Evolutionary conservation across 37 sponge, comb jelly and placozoan species (phyloP).

Genomic region (Amphimedon queenslandica): DNA sequence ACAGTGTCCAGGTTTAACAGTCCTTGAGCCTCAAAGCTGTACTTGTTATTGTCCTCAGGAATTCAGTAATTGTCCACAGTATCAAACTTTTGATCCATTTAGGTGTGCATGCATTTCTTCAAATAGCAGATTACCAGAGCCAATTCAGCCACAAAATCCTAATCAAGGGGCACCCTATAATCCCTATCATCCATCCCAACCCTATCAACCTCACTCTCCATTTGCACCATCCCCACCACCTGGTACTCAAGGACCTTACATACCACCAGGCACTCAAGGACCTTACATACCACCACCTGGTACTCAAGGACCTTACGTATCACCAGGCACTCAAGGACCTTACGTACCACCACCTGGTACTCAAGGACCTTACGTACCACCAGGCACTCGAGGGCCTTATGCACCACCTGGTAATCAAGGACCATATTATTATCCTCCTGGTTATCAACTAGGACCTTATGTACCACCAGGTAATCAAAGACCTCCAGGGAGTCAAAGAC

Average conservation of each 20-base stretch:
- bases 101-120: slow-evolving; percentile 27
- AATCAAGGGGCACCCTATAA: no score
- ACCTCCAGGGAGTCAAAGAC: not conserved
- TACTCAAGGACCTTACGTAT: slow-evolving; percentile 1
- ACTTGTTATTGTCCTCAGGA: slow-evolving; percentile 5
- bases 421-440: not conserved
- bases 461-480: not conserved
- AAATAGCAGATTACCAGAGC: no score
- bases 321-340: not conserved
- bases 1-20: not conserved
- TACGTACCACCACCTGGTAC: not conserved
- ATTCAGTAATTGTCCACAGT: not conserved
- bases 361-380: not conserved
- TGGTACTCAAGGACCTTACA: not conserved
- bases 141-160: no score
- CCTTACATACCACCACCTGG: no score
- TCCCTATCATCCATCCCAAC: no score
- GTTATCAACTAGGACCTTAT: not conserved
- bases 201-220: no score
- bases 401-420: not conserved
- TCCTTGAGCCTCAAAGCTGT: not conserved
- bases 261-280: not conserved
- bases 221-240: no score
- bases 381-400: not conserved
- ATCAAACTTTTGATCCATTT: not conserved